These are phyloP conservation scores for Drosophila tristis DNA, from an alignment of 1,140 invertebrate genomes.

Conservation along the genomic window DNA sequence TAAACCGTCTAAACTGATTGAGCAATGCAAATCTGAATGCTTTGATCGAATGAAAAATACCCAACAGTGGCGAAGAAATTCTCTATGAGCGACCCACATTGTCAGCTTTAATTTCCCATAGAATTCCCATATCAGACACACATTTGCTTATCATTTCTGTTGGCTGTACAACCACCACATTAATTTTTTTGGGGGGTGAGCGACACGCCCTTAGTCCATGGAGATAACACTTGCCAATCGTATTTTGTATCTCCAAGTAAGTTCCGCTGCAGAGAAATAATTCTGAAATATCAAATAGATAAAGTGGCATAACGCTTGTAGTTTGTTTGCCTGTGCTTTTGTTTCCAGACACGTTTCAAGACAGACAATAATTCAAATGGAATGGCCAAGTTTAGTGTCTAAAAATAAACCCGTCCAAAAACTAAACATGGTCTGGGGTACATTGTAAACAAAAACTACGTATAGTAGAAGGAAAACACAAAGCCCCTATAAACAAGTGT, in stretches of 20 bases:
- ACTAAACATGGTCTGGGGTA: conserved; percentile 59
- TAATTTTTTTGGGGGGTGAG: not conserved
- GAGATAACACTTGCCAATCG: conserved; percentile 18
- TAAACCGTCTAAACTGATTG: conserved; percentile 44
- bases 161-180: conserved; percentile 20
- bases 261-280: not conserved
- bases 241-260: conserved; percentile 7
- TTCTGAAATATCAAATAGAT: conserved; percentile 8
- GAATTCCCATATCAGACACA: conserved; percentile 18
- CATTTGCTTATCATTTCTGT: conserved; percentile 31
- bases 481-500: conserved; percentile 65
- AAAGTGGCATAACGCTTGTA: conserved; percentile 36
- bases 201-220: conserved; percentile 34
- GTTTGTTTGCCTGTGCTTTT: conserved; percentile 29
- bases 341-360: conserved; percentile 43
- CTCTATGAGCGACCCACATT: too few species aligned
- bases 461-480: not conserved
- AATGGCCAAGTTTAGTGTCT: conserved; percentile 39
- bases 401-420: conserved; percentile 64
- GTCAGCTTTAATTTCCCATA: conserved; percentile 10
- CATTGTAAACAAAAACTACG: conserved; percentile 53
- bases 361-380: conserved; percentile 69
- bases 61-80: not conserved
- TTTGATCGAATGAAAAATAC: conserved; percentile 11
- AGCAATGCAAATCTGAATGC: conserved; percentile 8